Evolutionary conservation across 2,797 vertebrate species (phyloP), one percentile per base, ranked within the genome.

Genomic region (Onychomys torridus): DNA sequence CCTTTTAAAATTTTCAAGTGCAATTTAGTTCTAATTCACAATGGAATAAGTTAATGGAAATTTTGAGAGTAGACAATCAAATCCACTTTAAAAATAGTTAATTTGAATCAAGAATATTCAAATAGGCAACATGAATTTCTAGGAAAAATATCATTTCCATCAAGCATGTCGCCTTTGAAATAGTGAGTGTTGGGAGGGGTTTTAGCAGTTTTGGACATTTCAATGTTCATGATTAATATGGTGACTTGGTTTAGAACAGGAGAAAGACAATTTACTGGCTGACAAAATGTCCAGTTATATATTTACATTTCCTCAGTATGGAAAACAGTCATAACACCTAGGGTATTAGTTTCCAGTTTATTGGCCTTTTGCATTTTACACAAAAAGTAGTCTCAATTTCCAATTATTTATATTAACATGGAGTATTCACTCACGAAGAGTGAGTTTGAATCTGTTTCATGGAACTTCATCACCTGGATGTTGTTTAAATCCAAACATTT

Each of bases 181-280:
- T 43, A 93, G 57, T 81, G 63, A 55, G n/a, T 85, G 19, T 37
- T 52, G 59, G 63, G 49, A 46, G 67, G 52, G 17, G 9, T 73
- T 84, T 82, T 65, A 76, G 87, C 27, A 9, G 32, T 77, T 73
- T 63, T 52, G 82, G 82, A 78, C 87, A 23, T 91, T 92, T 94
- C 92, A 52, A 2, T 25, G 59, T 11, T 17, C 23, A 65, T 95
- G 93, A 97, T 97, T 97, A 95, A 96, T 91, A 84, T 27, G 49
- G 91, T 89, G 95, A 93, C 91, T 92, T 91, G 88, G 78, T 89
- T 95, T 78, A 82, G 86, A 67, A 90, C 87, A 85, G 0, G 27
- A 75, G 76, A 93, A 87, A 97, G 69, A 96, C 49, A 67, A 98
- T 96, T 98, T 96, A 96, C 83, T 97, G 83, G 63, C 96, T 97